These are phyloP conservation scores for Eilema griseolum DNA, from an alignment of 2,888 invertebrate genomes.

Conservation along the genomic window DNA sequence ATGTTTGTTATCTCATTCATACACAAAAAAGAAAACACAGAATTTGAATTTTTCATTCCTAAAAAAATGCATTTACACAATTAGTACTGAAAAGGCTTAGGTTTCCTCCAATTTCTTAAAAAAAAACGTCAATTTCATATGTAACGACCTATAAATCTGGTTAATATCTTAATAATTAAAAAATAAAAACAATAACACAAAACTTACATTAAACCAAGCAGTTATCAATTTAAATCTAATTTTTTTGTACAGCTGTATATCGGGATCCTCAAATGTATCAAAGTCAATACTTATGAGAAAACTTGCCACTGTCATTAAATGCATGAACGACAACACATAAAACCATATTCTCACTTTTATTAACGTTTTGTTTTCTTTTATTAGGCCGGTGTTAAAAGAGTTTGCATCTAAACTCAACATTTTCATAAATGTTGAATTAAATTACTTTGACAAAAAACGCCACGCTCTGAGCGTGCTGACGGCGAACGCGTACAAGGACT, in stretches of 20 bases:
- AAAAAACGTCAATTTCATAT: too few relatives aligned
- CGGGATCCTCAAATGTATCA: constrained; percentile 63
- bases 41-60: too few relatives aligned
- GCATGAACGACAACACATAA: constrained; percentile 57
- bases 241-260: constrained; percentile 63
- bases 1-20: too few relatives aligned
- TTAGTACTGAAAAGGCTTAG: too few relatives aligned
- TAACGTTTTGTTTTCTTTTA: constrained; percentile 58
- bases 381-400: constrained; percentile 47
- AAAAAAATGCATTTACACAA: too few relatives aligned
- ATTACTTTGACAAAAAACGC: neutral
- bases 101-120: too few relatives aligned
- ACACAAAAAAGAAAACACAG: too few relatives aligned
- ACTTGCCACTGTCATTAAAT: constrained; percentile 59
- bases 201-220: constrained; percentile 80
- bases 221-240: constrained; percentile 76
- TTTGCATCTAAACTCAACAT: constrained; percentile 55
- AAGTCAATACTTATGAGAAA: constrained; percentile 69
- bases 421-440: neutral
- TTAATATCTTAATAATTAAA: neutral
- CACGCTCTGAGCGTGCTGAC: constrained; percentile 20
- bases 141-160: too few relatives aligned
- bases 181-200: neutral
- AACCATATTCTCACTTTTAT: constrained; percentile 69
- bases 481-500: constrained; percentile 39